Conservation (phyloP, 1,140 invertebrate species). For the Ridgeia piscesae region DNA sequence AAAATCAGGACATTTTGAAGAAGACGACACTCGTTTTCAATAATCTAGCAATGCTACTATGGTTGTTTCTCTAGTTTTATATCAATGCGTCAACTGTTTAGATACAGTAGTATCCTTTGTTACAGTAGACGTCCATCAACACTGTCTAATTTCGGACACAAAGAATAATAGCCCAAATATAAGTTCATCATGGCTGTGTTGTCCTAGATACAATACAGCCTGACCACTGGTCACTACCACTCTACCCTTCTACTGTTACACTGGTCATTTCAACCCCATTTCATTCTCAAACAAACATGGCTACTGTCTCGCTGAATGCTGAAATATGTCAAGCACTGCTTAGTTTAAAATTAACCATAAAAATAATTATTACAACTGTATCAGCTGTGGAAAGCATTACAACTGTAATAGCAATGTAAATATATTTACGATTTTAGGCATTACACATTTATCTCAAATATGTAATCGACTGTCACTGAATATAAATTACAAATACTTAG, state of each 20-base stretch:
- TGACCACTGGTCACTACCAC: not conserved
- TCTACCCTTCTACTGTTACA: not conserved
- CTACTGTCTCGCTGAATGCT: not conserved
- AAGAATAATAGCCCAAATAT: not conserved
- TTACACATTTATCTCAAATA: not conserved
- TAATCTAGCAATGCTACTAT: not conserved
- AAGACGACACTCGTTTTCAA: not conserved
- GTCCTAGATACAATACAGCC: not conserved
- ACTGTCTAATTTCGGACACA: not conserved
- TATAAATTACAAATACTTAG: not conserved
- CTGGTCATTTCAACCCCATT: not conserved
- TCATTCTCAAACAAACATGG: not conserved
- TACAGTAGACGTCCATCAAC: not conserved
- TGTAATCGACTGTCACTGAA: not conserved
- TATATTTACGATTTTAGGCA: not conserved
- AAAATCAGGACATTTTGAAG: not conserved
- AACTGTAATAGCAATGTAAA: not conserved
- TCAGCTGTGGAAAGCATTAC: not conserved
- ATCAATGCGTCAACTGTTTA: not conserved
- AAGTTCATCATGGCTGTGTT: not conserved
- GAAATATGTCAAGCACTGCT: not conserved
- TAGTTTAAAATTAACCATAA: not conserved
- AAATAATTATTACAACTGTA: too few species aligned
- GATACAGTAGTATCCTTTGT: not conserved
- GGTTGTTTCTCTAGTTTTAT: not conserved